A percentile compares a stretch with the other conserved stretches of the same genome.
Conservation (phyloP, 2,113 vertebrate species). For the Otis tarda region DNA sequence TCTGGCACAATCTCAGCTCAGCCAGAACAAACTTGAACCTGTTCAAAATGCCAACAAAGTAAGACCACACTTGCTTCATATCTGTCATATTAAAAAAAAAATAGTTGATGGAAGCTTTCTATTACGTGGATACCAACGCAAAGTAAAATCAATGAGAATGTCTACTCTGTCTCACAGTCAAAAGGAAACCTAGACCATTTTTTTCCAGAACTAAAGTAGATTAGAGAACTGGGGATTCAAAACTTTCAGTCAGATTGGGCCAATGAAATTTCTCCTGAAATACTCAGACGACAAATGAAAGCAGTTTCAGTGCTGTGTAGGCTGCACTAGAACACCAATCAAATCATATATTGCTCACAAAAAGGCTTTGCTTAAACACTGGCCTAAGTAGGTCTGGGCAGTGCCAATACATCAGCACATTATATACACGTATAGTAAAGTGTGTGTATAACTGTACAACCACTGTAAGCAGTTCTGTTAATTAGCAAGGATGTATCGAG, state of each 20-base stretch:
- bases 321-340: not conserved
- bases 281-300: not conserved
- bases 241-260: not conserved
- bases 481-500: fast-evolving
- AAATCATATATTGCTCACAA: not conserved
- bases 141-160: not conserved
- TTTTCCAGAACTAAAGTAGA: not conserved
- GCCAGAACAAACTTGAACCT: not conserved
- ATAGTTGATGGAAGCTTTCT: not conserved
- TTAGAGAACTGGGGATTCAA: not conserved
- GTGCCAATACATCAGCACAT: not conserved
- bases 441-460: not conserved
- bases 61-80: not conserved
- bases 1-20: not conserved
- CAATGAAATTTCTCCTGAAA: not conserved
- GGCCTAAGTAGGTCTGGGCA: not conserved
- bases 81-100: not conserved
- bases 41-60: not conserved
- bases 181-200: not conserved
- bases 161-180: not conserved
- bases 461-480: not conserved
- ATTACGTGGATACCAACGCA: not conserved
- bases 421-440: fast-evolving
- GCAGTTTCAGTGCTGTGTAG: not conserved
- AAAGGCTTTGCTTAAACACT: not conserved